phyloP scores from a whole-genome alignment of 64 coral and sea anemone species.

The Dendrophyllia cribrosa region DNA sequence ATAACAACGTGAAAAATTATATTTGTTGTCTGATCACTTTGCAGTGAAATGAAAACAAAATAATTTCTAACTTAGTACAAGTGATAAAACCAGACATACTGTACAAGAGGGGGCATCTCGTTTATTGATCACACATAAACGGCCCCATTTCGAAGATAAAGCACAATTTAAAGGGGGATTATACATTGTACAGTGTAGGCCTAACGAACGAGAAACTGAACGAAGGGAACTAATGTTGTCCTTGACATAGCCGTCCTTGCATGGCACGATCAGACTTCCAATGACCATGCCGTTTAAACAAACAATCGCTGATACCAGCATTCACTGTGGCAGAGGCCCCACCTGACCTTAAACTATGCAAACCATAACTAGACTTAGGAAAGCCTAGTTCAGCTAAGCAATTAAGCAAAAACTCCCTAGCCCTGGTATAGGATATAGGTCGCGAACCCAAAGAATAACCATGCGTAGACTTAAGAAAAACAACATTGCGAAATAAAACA shows the following conservation, averaged over 20 bases:
- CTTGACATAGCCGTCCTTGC: slow-evolving; percentile 32
- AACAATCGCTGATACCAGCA: not conserved
- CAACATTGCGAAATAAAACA: slow-evolving; percentile 36
- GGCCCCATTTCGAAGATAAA: not conserved
- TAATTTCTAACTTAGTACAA: too few species aligned
- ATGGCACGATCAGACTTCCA: slow-evolving; percentile 31
- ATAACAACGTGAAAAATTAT: too few species aligned
- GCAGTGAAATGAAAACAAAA: too few species aligned
- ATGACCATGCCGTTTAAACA: not conserved
- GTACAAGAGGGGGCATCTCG: too few species aligned
- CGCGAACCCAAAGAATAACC: not conserved
- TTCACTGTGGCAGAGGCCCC: slow-evolving; percentile 28
- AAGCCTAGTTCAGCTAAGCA: not conserved
- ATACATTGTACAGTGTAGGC: too few species aligned
- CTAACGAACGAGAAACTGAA: slow-evolving; percentile 3
- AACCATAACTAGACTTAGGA: slow-evolving; percentile 11
- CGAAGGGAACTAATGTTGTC: slow-evolving; percentile 26
- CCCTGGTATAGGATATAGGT: slow-evolving; percentile 13
- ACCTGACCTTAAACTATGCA: slow-evolving; percentile 24
- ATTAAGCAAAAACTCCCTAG: slow-evolving; percentile 19
- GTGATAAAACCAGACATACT: too few species aligned
- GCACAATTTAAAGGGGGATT: not conserved
- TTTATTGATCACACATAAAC: too few species aligned
- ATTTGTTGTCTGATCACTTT: too few species aligned
- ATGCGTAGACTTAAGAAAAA: not conserved